Evolutionary conservation across 2,113 vertebrate species (phyloP).

Genomic region (Antidorcas marsupialis): DNA sequence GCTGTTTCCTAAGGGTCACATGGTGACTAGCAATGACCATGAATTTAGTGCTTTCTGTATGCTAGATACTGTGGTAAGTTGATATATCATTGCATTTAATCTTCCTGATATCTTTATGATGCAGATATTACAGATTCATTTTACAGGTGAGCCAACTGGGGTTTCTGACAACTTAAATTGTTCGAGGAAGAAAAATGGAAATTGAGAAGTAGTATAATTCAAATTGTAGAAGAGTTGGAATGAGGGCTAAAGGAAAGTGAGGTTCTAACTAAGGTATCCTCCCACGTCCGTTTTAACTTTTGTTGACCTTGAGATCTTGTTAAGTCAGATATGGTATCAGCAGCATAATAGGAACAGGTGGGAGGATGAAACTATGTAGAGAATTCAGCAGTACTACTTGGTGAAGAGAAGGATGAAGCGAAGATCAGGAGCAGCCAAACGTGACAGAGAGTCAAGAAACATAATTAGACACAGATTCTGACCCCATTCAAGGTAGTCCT

Average conservation of each 20-base stretch:
- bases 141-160: neutral
- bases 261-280: neutral
- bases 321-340: neutral
- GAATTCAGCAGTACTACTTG: neutral
- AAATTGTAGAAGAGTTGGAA: neutral
- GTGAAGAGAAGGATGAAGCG: neutral
- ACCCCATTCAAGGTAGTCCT: neutral
- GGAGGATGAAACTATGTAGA: neutral
- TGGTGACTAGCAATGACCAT: neutral
- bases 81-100: neutral
- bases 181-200: neutral
- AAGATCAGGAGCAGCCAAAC: neutral
- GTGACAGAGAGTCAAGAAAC: conserved; percentile 2
- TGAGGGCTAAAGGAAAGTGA: neutral
- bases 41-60: neutral
- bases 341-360: neutral
- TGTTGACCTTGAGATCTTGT: neutral
- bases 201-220: neutral
- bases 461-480: neutral
- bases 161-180: neutral
- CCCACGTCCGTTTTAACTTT: neutral
- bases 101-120: neutral
- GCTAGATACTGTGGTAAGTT: neutral
- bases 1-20: neutral
- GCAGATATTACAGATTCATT: neutral